phyloP scores from a whole-genome alignment of 2,113 vertebrate species.

The Tetraodon nigroviridis region DNA sequence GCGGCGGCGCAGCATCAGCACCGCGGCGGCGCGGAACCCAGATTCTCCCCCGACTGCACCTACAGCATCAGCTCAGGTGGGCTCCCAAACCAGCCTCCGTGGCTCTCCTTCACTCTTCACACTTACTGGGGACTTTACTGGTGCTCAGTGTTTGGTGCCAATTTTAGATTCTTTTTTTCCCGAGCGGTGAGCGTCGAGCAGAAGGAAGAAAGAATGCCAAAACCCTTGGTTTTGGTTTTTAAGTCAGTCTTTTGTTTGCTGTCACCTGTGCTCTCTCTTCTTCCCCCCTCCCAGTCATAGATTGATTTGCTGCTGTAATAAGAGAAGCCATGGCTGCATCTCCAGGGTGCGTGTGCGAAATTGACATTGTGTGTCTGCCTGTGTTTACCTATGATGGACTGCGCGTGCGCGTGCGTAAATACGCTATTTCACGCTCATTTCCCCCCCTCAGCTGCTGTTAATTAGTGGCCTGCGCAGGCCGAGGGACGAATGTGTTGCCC shows the following conservation, averaged over 20 bases:
- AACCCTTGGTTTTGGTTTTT: not conserved
- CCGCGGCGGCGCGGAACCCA: conserved; percentile 68
- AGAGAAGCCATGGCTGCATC: conserved; percentile 57
- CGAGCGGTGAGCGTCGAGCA: not conserved
- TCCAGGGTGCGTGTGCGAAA: conserved; percentile 50
- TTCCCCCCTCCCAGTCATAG: conserved; percentile 36
- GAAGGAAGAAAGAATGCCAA: conserved; percentile 16
- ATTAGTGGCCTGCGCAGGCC: conserved; percentile 47
- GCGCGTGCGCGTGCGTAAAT: not conserved
- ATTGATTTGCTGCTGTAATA: conserved; percentile 58
- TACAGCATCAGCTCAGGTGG: conserved; percentile 87
- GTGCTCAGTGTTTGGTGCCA: not conserved
- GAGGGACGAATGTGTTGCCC: conserved; percentile 53
- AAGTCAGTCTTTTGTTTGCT: conserved; percentile 30
- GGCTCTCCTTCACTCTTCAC: no score
- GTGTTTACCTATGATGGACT: conserved; percentile 3
- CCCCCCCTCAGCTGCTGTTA: conserved; percentile 59
- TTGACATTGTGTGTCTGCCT: conserved; percentile 21
- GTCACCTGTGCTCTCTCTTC: conserved; percentile 22
- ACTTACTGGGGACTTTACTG: not conserved
- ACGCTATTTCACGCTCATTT: conserved; percentile 3
- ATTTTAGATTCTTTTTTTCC: not conserved
- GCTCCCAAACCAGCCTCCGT: conserved; percentile 45
- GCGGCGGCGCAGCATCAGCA: conserved; percentile 34
- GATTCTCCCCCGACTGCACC: conserved; percentile 75